These are phyloP conservation scores for Crotalus viridis DNA, from an alignment of 2,113 vertebrate genomes.

Conservation along the genomic window DNA sequence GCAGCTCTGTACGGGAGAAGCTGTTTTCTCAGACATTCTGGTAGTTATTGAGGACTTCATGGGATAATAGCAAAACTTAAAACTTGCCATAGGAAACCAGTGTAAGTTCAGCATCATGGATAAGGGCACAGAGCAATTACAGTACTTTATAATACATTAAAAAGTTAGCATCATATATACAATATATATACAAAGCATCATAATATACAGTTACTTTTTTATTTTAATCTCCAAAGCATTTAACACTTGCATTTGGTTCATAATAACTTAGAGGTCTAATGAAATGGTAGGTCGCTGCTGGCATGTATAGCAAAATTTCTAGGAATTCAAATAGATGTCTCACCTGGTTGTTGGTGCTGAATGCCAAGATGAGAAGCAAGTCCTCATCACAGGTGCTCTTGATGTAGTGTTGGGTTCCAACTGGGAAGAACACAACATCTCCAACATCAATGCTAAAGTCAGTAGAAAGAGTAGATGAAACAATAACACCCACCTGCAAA, in stretches of 20 bases:
- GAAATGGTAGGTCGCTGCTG: too few relatives aligned
- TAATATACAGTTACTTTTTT: background rate
- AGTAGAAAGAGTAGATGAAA: slow-evolving; percentile 30
- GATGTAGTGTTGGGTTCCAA: slow-evolving; percentile 70
- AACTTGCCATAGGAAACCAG: background rate
- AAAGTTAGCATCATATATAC: background rate
- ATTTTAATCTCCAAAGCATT: background rate
- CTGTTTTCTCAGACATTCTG: background rate
- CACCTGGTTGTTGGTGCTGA: slow-evolving; percentile 68
- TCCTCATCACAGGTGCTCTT: slow-evolving; percentile 67
- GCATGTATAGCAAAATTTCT: background rate
- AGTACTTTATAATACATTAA: background rate
- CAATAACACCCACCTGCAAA: slow-evolving; percentile 11
- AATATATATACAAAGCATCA: background rate
- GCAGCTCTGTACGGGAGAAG: background rate
- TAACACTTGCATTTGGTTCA: background rate
- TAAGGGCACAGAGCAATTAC: background rate
- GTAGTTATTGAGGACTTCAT: background rate
- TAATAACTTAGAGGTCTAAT: background rate
- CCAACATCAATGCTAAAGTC: slow-evolving; percentile 63
- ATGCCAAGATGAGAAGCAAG: slow-evolving; percentile 67
- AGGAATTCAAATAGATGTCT: background rate
- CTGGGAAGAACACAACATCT: slow-evolving; percentile 71
- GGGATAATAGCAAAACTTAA: background rate
- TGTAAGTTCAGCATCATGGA: background rate